phyloP scores from a whole-genome alignment of 1,140 invertebrate species.

The Gryllus bimaculatus region DNA sequence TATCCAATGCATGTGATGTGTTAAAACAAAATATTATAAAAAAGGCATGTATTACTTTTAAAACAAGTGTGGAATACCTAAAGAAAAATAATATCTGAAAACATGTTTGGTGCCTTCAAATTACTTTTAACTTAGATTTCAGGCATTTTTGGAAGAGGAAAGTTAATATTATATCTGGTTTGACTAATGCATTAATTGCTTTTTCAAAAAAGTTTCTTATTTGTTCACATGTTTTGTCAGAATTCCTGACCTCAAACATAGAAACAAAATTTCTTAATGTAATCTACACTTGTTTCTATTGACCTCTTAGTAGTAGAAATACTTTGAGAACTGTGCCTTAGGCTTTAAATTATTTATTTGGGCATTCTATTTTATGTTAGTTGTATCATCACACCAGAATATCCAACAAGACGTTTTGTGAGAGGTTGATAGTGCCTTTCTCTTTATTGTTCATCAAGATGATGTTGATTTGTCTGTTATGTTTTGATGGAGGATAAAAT shows the following conservation, averaged over 20 bases:
- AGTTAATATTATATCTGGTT: background rate
- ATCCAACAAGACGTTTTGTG: background rate
- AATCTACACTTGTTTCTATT: background rate
- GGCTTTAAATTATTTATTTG: background rate
- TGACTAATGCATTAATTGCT: background rate
- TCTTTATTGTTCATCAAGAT: background rate
- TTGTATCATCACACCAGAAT: background rate
- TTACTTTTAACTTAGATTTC: background rate
- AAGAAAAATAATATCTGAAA: background rate
- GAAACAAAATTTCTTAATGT: background rate
- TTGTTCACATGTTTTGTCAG: no score
- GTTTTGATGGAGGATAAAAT: background rate
- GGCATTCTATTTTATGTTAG: background rate
- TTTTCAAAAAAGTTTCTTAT: background rate
- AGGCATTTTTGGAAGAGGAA: background rate
- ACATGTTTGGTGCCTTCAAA: background rate
- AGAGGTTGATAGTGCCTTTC: background rate
- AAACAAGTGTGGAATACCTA: background rate
- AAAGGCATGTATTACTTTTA: background rate
- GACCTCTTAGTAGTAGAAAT: background rate
- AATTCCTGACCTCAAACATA: no score
- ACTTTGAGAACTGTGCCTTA: background rate
- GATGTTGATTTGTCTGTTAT: background rate
- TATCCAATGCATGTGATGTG: background rate
- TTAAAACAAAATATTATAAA: background rate